A percentile compares a stretch with the other conserved stretches of the same genome.
Conservation (phyloP, 2,888 invertebrate genomes). For the Invenusta paracnida region DNA sequence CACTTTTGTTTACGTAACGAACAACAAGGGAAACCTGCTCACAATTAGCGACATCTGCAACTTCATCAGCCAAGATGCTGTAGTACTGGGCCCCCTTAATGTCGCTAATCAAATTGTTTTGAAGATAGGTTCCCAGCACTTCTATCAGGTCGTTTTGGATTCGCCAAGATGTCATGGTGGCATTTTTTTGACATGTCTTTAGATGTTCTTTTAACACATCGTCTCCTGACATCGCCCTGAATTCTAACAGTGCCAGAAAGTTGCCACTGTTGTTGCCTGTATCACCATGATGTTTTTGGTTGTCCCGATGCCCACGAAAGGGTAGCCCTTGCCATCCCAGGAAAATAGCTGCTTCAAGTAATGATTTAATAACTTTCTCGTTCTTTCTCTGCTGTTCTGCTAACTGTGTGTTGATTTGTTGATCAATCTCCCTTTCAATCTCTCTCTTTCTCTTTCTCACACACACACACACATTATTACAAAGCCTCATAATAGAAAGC, state of each 20-base stretch:
- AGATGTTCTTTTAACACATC: not conserved
- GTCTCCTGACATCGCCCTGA: not conserved
- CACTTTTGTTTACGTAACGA: not conserved
- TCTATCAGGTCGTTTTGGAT: not conserved
- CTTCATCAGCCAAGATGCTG: not conserved
- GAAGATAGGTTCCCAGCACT: not conserved
- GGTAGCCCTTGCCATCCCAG: not conserved
- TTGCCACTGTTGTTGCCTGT: not conserved
- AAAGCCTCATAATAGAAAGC: too few species aligned
- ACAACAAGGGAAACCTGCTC: not conserved
- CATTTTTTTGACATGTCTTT: too few species aligned
- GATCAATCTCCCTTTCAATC: too few species aligned
- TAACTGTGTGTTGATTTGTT: too few species aligned
- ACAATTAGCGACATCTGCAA: not conserved
- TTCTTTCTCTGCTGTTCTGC: too few species aligned
- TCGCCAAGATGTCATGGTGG: not conserved
- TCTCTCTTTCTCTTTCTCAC: too few species aligned
- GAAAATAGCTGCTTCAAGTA: not conserved
- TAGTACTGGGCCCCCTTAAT: not conserved
- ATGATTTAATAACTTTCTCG: too few species aligned
- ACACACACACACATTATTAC: too few species aligned
- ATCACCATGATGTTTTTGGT: not conserved
- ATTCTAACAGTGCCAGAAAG: not conserved
- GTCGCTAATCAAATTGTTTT: not conserved
- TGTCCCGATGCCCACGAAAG: not conserved